Percentiles rank a stretch among this genome's conserved stretches.
phyloP scores from a whole-genome alignment of 2,888 invertebrate species.

The Metopia argyrocephala region DNA sequence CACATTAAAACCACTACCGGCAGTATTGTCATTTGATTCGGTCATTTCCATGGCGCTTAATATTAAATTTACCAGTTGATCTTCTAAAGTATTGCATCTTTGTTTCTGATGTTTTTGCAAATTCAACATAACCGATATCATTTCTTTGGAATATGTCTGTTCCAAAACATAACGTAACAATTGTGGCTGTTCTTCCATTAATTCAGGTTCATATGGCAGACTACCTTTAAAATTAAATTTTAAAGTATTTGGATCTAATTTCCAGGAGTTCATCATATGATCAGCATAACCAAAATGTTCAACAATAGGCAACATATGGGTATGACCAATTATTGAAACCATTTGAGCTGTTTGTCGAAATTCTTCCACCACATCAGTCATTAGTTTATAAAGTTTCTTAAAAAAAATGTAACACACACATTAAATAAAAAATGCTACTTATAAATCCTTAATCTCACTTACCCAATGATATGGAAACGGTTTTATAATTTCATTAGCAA shows the following conservation, averaged over 20 bases:
- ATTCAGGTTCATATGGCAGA: slow-evolving; percentile 92
- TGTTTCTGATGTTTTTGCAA: slow-evolving; percentile 95
- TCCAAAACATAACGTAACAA: slow-evolving; percentile 93
- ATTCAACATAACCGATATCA: slow-evolving; percentile 96
- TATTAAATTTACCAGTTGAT: slow-evolving; percentile 94
- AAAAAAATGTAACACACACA: background rate
- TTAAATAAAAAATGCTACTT: background rate
- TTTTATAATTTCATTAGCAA: slow-evolving; percentile 96
- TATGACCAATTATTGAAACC: slow-evolving; percentile 94
- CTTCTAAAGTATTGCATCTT: slow-evolving; percentile 92
- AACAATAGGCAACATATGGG: slow-evolving; percentile 94
- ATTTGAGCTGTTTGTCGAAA: slow-evolving; percentile 96
- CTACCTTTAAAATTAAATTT: slow-evolving; percentile 84
- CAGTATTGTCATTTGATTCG: slow-evolving; percentile 81
- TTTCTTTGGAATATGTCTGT: slow-evolving; percentile 96
- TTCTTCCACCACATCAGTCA: slow-evolving; percentile 94
- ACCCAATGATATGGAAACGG: slow-evolving; percentile 89
- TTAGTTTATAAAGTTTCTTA: slow-evolving; percentile 90
- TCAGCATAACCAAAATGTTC: slow-evolving; percentile 95
- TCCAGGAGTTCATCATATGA: slow-evolving; percentile 94
- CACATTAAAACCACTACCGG: slow-evolving; percentile 78
- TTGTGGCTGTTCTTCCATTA: slow-evolving; percentile 92
- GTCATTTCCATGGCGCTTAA: slow-evolving; percentile 95
- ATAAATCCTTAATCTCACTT: slow-evolving; percentile 70
- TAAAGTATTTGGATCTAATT: slow-evolving; percentile 90